These are phyloP conservation scores for Dicaeum eximium DNA, from an alignment of 2,113 vertebrate species.

Conservation along the genomic window DNA sequence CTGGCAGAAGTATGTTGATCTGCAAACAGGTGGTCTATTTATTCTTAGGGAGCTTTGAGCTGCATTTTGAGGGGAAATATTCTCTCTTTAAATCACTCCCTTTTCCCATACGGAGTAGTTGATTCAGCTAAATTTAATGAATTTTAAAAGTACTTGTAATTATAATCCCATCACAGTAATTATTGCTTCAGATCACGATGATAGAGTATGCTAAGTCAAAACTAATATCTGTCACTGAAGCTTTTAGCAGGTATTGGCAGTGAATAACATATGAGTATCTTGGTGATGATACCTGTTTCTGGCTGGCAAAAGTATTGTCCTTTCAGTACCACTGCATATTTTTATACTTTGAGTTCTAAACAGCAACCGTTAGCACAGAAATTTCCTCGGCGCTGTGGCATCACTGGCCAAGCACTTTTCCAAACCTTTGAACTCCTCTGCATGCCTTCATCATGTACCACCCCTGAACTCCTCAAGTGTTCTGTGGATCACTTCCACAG, in stretches of 20 bases:
- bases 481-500: neutral
- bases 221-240: neutral
- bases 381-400: rapidly evolving
- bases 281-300: neutral
- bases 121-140: neutral
- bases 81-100: neutral
- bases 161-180: constrained; percentile 6
- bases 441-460: neutral
- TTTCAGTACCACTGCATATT: neutral
- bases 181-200: neutral
- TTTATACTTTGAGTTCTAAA: neutral
- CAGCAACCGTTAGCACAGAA: rapidly evolving
- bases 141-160: constrained; percentile 23
- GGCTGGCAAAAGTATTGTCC: neutral
- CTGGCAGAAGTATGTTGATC: neutral
- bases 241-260: neutral
- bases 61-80: neutral
- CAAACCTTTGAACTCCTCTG: neutral
- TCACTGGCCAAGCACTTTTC: neutral
- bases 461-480: neutral
- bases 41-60: neutral
- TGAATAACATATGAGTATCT: neutral
- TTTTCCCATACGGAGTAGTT: neutral
- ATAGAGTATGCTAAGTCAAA: neutral
- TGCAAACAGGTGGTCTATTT: neutral